These are phyloP conservation scores for Chrysocyon brachyurus DNA, from an alignment of 2,797 vertebrate genomes.

Conservation along the genomic window DNA sequence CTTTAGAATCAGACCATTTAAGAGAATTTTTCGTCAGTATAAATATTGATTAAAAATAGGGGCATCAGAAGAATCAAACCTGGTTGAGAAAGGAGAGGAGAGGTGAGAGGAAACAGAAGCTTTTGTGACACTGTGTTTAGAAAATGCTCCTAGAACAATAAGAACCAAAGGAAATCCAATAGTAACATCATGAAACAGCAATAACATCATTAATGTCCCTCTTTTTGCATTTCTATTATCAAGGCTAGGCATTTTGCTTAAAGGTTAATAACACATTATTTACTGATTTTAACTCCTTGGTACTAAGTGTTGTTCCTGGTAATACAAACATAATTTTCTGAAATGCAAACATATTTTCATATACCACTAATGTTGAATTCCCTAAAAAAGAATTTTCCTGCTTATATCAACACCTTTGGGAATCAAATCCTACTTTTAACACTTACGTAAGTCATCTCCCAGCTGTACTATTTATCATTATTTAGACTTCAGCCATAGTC, in stretches of 20 bases:
- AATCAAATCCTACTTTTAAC: conserved; percentile 38
- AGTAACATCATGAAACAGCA: not conserved
- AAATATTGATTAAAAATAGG: conserved; percentile 24
- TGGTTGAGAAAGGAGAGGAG: not conserved
- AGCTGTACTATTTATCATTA: not conserved
- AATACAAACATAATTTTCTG: conserved; percentile 65
- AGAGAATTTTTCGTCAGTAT: conserved; percentile 28
- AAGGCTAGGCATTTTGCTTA: conserved; percentile 14
- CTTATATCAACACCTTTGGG: conserved; percentile 8
- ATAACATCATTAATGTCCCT: not conserved
- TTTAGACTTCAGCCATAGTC: not conserved
- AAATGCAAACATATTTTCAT: conserved; percentile 71
- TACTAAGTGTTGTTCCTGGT: conserved; percentile 51
- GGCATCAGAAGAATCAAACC: conserved; percentile 7
- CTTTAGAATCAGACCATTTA: conserved; percentile 6
- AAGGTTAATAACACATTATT: not conserved
- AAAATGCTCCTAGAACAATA: not conserved
- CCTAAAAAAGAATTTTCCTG: conserved; percentile 52
- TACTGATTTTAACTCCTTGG: conserved; percentile 40
- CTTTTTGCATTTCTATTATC: conserved; percentile 22
- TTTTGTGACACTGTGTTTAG: not conserved
- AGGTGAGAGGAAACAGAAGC: not conserved
- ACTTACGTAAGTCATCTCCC: conserved; percentile 38
- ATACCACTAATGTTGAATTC: conserved; percentile 62
- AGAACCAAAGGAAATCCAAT: conserved; percentile 48